phyloP scores from a whole-genome alignment of 2,113 vertebrate species.

The Antennarius striatus region DNA sequence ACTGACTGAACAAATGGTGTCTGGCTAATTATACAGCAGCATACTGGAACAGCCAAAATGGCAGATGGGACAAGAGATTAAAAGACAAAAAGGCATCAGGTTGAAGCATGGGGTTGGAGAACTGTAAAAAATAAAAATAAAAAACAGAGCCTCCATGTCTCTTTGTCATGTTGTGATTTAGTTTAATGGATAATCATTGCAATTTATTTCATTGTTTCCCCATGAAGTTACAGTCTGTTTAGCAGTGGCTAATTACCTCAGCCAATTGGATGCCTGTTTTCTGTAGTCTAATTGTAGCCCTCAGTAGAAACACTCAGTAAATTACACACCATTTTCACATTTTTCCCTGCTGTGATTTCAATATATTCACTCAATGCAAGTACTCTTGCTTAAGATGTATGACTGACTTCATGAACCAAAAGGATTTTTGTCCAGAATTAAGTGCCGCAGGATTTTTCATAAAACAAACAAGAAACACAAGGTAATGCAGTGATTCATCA shows the following conservation, averaged over 20 bases:
- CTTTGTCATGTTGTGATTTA: conserved; percentile 25
- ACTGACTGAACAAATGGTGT: background rate
- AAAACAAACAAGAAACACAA: conserved; percentile 1
- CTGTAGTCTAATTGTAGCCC: conserved; percentile 63
- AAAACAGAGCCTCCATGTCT: conserved; percentile 13
- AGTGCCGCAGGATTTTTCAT: background rate
- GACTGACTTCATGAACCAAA: background rate
- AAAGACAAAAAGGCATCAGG: conserved; percentile 46
- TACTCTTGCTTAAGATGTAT: background rate
- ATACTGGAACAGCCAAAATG: conserved; percentile 12
- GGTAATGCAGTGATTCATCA: conserved; percentile 24
- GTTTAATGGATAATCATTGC: conserved; percentile 72
- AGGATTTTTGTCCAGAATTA: no score
- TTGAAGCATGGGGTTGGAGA: conserved; percentile 21
- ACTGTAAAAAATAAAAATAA: no score
- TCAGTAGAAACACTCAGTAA: conserved; percentile 51
- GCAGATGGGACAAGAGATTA: conserved; percentile 53
- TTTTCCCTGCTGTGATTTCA: conserved; percentile 9
- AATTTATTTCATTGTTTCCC: conserved; percentile 71
- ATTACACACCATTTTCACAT: conserved; percentile 49
- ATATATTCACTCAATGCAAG: background rate
- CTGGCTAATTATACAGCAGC: conserved; percentile 9
- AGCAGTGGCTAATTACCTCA: conserved; percentile 62
- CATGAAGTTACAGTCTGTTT: conserved; percentile 54
- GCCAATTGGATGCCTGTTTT: conserved; percentile 68